A percentile compares a stretch with the other conserved stretches of the same genome.
These are phyloP conservation scores for Rhopalosiphum nymphaeae DNA, from an alignment of 2,888 invertebrate genomes.

Conservation along the genomic window DNA sequence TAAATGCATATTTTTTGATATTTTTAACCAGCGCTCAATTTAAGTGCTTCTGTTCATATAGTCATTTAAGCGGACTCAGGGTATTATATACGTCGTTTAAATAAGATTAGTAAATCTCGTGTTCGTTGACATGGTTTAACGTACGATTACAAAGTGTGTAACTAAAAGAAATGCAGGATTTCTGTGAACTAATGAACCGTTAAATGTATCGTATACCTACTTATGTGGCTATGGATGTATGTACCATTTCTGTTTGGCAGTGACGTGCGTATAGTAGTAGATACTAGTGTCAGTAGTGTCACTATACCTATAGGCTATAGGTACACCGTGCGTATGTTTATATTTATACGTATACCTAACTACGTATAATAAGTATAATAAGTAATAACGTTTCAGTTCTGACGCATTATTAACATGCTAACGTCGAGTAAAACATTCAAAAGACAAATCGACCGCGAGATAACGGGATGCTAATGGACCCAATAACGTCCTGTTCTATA, in stretches of 20 bases:
- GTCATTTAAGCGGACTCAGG: background rate
- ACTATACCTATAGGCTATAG: background rate
- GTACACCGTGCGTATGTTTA: background rate
- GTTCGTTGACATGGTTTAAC: background rate
- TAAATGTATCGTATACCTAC: background rate
- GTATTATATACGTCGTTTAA: background rate
- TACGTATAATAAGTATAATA: background rate
- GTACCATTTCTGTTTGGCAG: background rate
- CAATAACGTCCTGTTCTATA: background rate
- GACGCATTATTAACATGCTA: slow-evolving; percentile 6
- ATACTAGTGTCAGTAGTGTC: too few relatives aligned
- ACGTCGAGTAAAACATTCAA: slow-evolving; percentile 25
- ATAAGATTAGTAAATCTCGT: background rate
- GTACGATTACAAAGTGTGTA: background rate
- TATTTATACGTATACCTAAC: background rate
- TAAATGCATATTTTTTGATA: background rate
- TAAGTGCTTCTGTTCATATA: background rate
- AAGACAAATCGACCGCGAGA: background rate
- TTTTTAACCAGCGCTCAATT: background rate
- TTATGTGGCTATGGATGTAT: background rate
- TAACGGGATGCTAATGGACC: slow-evolving; percentile 2
- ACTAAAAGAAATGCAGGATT: background rate
- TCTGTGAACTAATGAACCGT: slow-evolving; percentile 6
- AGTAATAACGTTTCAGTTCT: background rate
- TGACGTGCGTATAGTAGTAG: background rate